phyloP scores from a whole-genome alignment of 2,797 vertebrate genomes.

The Eospalax fontanierii region DNA sequence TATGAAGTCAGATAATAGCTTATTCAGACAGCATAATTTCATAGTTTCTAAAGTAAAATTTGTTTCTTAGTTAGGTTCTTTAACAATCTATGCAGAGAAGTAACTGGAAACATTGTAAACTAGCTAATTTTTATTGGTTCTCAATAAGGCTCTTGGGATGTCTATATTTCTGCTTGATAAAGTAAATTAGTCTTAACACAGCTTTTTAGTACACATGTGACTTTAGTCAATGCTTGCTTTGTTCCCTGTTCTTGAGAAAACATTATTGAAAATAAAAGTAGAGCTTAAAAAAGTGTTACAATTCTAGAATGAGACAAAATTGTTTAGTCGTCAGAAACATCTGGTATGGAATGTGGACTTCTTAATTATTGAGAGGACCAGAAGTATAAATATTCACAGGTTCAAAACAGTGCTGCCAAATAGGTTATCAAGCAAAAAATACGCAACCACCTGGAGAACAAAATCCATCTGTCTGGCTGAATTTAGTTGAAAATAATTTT shows the following conservation, averaged over 20 bases:
- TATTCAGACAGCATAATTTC: constrained; percentile 55
- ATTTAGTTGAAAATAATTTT: constrained; percentile 84
- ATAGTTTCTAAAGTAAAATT: constrained; percentile 56
- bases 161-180: constrained; percentile 72
- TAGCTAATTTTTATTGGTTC: constrained; percentile 68
- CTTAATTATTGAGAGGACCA: constrained; percentile 79
- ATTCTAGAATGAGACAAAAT: constrained; percentile 75
- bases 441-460: constrained; percentile 74
- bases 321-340: constrained; percentile 79
- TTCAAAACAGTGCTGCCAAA: constrained; percentile 80
- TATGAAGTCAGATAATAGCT: neutral
- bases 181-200: constrained; percentile 64
- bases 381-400: constrained; percentile 83
- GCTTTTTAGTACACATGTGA: constrained; percentile 68
- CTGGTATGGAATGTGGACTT: constrained; percentile 73
- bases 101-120: constrained; percentile 56
- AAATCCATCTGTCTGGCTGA: constrained; percentile 80
- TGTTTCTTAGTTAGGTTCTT: constrained; percentile 52
- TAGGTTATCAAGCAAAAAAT: constrained; percentile 82
- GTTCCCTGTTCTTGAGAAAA: constrained; percentile 57
- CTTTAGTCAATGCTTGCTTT: constrained; percentile 65
- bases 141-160: constrained; percentile 68
- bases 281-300: constrained; percentile 44
- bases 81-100: constrained; percentile 55
- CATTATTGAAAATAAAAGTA: constrained; percentile 67